A percentile compares a stretch with the other conserved stretches of the same genome.
These are phyloP conservation scores for Troglohyphantes excavatus DNA, from an alignment of 2,888 invertebrate genomes.

Conservation along the genomic window DNA sequence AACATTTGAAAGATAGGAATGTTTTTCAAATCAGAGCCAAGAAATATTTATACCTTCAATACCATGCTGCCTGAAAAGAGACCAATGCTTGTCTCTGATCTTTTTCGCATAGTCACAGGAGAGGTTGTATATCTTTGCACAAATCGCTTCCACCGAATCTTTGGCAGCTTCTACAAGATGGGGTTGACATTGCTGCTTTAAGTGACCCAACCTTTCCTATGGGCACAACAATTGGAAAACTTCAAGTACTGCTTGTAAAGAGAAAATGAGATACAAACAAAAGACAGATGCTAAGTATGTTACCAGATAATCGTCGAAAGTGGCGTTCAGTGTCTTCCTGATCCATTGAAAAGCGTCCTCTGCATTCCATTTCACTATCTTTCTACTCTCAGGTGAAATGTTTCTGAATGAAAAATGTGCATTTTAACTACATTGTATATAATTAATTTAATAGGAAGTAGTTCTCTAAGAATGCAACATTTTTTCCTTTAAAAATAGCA, in stretches of 20 bases:
- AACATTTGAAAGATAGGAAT: no score
- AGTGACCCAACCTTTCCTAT: conserved; percentile 90
- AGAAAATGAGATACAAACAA: no score
- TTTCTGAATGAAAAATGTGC: conserved; percentile 85
- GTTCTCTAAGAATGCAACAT: no score
- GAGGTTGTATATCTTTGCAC: conserved; percentile 94
- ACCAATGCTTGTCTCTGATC: conserved; percentile 92
- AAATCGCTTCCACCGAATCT: conserved; percentile 96
- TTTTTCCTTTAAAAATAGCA: no score
- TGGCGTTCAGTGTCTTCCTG: conserved; percentile 94
- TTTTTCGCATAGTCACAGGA: conserved; percentile 96
- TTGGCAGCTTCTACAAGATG: conserved; percentile 97
- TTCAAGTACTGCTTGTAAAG: no score
- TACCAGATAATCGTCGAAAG: conserved; percentile 94
- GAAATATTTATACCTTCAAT: conserved; percentile 85
- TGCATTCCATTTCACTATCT: conserved; percentile 99
- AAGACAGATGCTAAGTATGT: neutral
- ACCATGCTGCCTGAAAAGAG: conserved; percentile 92
- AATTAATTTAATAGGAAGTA: no score
- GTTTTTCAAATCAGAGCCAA: neutral
- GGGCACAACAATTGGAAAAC: conserved; percentile 3
- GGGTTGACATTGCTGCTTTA: conserved; percentile 97
- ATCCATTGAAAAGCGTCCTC: conserved; percentile 99
- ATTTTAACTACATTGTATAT: no score
- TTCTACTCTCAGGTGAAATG: conserved; percentile 95